Percentiles rank a stretch among this genome's conserved stretches.
Evolutionary conservation across 1,140 invertebrate species (phyloP).

Genomic region (Drosophila lacteicornis): DNA sequence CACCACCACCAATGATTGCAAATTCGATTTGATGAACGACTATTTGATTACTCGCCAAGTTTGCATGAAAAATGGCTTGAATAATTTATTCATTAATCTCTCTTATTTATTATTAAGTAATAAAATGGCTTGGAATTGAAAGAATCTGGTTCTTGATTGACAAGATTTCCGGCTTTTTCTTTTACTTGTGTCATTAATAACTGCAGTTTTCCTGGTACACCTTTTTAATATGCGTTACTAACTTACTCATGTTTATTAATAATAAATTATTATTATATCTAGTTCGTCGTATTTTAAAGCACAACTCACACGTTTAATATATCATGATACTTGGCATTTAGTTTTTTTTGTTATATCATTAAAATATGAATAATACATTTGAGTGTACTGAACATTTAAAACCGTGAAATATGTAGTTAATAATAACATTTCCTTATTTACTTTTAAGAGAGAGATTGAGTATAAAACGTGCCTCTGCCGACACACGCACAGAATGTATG

Average conservation of each 20-base stretch:
- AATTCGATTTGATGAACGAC: constrained; percentile 15
- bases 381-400: neutral
- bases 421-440: neutral
- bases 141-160: constrained; percentile 1
- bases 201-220: neutral
- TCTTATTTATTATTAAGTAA: constrained; percentile 1
- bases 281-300: neutral
- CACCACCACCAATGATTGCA: neutral
- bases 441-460: neutral
- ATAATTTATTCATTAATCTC: neutral
- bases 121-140: neutral
- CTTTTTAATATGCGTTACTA: neutral
- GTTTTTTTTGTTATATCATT: neutral
- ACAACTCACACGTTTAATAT: neutral
- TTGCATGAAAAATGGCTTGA: neutral
- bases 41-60: constrained; percentile 16
- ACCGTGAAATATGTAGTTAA: neutral
- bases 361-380: neutral
- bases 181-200: neutral
- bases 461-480: no score
- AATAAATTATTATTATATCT: no score
- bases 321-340: neutral
- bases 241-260: no score
- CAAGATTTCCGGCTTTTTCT: neutral
- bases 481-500: no score